These are phyloP conservation scores for Rhabditoides inermis DNA, from an alignment of 2,888 invertebrate species.

Conservation along the genomic window DNA sequence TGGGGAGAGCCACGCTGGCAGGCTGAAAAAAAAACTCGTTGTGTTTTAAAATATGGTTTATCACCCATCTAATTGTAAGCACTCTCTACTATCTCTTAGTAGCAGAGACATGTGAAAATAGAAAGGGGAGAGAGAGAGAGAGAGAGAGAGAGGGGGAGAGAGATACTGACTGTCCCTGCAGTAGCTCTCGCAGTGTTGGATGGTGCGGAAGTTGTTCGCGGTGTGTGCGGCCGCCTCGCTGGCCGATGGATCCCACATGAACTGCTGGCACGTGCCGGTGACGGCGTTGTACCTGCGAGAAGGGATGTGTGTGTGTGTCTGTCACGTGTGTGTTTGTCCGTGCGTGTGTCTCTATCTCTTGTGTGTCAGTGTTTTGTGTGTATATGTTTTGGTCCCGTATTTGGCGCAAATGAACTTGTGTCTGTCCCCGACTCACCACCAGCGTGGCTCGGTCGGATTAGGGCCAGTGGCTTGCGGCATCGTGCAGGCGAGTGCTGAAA, in stretches of 20 bases:
- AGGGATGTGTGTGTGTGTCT: no score
- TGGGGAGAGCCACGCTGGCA: constrained; percentile 37
- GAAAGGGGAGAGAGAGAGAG: no score
- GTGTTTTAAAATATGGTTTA: no score
- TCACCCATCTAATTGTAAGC: no score
- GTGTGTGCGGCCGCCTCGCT: constrained; percentile 30
- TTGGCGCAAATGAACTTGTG: no score
- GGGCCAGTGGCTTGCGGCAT: constrained; percentile 35
- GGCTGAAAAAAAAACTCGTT: no score
- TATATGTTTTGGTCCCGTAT: no score
- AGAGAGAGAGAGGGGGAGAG: neutral
- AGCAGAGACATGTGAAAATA: no score
- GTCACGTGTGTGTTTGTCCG: no score
- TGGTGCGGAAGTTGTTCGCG: constrained; percentile 37
- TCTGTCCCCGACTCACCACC: constrained; percentile 28
- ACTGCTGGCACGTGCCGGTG: constrained; percentile 37
- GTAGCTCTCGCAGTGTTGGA: constrained; percentile 35
- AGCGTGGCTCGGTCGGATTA: constrained; percentile 33
- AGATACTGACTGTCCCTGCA: constrained; percentile 29
- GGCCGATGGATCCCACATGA: constrained; percentile 39
- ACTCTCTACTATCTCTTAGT: no score
- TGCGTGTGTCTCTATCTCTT: no score
- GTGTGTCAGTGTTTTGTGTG: no score
- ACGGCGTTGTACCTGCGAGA: constrained; percentile 10
- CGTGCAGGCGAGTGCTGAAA: constrained; percentile 30